Evolutionary conservation across 1,140 invertebrate species (phyloP), one percentile per base, ranked within the genome.

Genomic region (Spodoptera litura): DNA sequence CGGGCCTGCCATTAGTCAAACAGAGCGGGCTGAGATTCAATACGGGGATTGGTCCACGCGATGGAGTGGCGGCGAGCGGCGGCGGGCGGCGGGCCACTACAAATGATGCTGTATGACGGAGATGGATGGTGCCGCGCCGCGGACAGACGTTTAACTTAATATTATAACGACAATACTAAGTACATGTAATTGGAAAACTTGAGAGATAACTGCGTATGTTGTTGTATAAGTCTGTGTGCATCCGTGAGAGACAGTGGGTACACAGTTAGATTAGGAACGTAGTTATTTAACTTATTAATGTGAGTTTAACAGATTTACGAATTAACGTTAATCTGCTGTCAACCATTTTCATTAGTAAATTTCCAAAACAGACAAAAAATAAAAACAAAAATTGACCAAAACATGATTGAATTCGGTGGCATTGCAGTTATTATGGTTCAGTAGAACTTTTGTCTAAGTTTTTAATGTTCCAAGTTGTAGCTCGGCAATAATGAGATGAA

Each of bases 71-170:
- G 59, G 59, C 52, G 12, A 13, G 81, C 77, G 83, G 81, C 84
- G 83, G 84, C 31, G 31, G 31, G 31, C 31, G 31, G 31, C 31
- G 31, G 78, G 80, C 38, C 38, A 83, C 79, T 83, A 87, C 86
- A 91, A 91, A 91, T 89, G 87, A 89, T 87, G 80, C 76, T 78
- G 80, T 88, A 88, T 87, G 89, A 91, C 89, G 85, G 83, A 87
- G 91, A 91, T 91, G 83, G 91, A 92, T 92, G 89, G 78, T 70
- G 59, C 55, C 66, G 59, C 83, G 80, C 55, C 80, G 78, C 80
- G 78, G 83, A 81, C 83, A 84, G 81, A 78, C 87, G 85, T 83
- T 87, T 88, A 88, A 88, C 79, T 84, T 86, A 70, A 77, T 81
- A 81, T 53, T 55, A 80, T 55, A 64, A 53, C 49, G 38, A 66